Conservation (phyloP, 1,140 invertebrate genomes). For the Pseudoatta argentina region DNA sequence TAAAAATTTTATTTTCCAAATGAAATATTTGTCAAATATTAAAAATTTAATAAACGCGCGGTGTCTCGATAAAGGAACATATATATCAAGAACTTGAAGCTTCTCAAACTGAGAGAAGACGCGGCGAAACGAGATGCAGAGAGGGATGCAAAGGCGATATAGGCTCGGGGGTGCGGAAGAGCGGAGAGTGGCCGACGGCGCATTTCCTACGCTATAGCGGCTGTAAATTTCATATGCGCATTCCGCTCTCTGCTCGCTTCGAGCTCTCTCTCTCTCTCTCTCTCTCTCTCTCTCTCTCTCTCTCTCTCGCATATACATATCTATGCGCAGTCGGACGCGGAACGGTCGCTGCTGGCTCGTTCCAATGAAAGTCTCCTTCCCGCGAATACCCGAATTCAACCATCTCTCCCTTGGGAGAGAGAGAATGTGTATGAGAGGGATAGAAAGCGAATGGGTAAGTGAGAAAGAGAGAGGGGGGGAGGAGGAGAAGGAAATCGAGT, state of each 20-base stretch:
- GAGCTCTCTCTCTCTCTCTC: conserved; percentile 50
- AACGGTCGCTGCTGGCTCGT: conserved; percentile 64
- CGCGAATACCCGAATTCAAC: conserved; percentile 72
- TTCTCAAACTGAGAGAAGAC: conserved; percentile 40
- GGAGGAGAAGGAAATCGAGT: neutral
- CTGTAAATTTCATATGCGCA: conserved; percentile 81
- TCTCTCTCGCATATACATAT: conserved; percentile 58
- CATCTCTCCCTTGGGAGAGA: conserved; percentile 51
- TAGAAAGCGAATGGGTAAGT: neutral
- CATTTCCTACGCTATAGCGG: conserved; percentile 77
- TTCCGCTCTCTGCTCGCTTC: conserved; percentile 64
- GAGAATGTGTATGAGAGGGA: neutral
- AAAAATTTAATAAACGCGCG: conserved; percentile 19
- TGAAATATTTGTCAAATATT: conserved; percentile 17
- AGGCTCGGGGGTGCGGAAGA: conserved; percentile 46
- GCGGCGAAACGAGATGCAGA: conserved; percentile 15
- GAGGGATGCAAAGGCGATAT: conserved; percentile 28
- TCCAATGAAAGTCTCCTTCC: conserved; percentile 75
- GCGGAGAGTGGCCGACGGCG: conserved; percentile 63
- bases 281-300: conserved; percentile 44
- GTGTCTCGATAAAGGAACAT: conserved; percentile 33
- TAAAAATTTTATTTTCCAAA: neutral
- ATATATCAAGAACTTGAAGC: conserved; percentile 26
- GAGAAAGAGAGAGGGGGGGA: neutral
- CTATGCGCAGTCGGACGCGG: conserved; percentile 64